These are phyloP conservation scores for Cyclopterus lumpus DNA, from an alignment of 2,797 vertebrate species.

Conservation along the genomic window DNA sequence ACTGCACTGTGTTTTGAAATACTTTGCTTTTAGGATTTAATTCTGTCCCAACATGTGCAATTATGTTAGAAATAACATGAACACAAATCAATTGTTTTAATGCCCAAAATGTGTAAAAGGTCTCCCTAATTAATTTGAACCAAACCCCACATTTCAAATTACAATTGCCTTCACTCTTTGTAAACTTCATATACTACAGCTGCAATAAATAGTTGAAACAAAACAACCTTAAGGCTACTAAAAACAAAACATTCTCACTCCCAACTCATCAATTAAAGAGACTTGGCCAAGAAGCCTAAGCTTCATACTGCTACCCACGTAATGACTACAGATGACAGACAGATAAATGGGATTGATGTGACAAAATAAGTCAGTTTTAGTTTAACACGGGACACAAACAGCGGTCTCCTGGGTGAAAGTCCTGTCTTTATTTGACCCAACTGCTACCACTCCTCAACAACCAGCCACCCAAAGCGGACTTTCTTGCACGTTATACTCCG, in stretches of 20 bases:
- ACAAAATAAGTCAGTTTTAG: background rate
- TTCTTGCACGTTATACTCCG: no score
- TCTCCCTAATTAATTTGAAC: background rate
- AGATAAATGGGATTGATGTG: background rate
- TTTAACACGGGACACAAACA: background rate
- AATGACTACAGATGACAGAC: no score
- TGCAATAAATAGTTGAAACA: background rate
- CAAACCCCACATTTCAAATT: background rate
- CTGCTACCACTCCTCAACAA: no score
- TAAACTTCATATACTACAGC: background rate
- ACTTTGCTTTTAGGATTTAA: background rate
- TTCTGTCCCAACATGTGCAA: background rate
- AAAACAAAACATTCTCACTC: background rate
- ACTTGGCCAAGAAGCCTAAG: no score
- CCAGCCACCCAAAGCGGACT: no score
- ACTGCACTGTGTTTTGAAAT: background rate
- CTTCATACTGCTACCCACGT: no score
- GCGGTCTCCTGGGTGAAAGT: background rate
- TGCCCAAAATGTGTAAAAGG: slow-evolving; percentile 5
- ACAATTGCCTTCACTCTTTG: background rate
- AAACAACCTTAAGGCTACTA: background rate
- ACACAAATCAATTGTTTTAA: background rate
- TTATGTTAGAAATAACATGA: slow-evolving; percentile 3
- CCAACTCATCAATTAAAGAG: no score
- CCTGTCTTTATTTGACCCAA: no score